Evolutionary conservation across 1,140 invertebrate species (phyloP), one percentile per base, ranked within the genome.

Genomic region (Mesaphorura yosii): DNA sequence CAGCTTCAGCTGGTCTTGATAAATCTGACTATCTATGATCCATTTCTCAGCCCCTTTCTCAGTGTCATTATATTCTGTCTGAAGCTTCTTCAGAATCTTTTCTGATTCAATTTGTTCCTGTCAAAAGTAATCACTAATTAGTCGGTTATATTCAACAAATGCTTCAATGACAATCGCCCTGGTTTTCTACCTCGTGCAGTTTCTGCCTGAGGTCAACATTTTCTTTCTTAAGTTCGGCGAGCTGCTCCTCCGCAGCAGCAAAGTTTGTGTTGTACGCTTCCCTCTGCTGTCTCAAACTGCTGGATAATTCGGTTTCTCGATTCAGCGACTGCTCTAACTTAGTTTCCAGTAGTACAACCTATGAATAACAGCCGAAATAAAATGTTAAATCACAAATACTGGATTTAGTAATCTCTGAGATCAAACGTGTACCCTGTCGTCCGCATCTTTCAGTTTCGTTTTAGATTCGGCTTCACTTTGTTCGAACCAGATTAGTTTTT

Each of bases 21-120:
- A 25, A 19, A 51, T 23, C 45, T 62, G 56, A 12, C 34, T 26
- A 4, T 62, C 60, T 34, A 55, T 55, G 0, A 53, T 42, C 52
- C 56, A 58, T 45, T 62, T 58, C 42, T 58, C 55, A 22, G 56
- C 50, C 10, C 53, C 48, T 17, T 25, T 28, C 37, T 56, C 60
- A 1, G 51, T 52, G 20, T 51, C 53, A 20, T 50, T 38, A 22
- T 58, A 44, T 6, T 52, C 48, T 20, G 25, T 46, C 17, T 31
- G 26, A 23, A 61, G 22, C 40, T 55, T 55, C 15, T 34, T 31
- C 38, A 50, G 12, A 12, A n/a, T 10, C 25, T 55, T 39, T 17
- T 45, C 51, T 37, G 39, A 37, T 19, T 48, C 51, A 7, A 49
- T 37, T n/a, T 19, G 28, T 20, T 51, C 39, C 55, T 57, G 29